Conservation (phyloP, 2,797 vertebrate genomes). For the Emys orbicularis region DNA sequence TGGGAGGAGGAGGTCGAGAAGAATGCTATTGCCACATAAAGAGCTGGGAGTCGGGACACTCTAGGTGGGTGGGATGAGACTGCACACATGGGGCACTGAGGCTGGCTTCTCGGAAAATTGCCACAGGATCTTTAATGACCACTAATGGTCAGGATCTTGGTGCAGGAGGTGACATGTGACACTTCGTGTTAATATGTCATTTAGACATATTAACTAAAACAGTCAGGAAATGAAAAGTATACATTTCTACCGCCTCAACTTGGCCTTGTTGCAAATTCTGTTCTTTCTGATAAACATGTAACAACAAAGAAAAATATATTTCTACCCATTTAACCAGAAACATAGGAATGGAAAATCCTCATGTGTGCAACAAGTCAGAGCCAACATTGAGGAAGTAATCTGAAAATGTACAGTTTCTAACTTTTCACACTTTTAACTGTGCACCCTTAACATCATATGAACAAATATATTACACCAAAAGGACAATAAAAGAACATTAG, state of each 20-base stretch:
- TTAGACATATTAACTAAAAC: neutral
- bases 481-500: neutral
- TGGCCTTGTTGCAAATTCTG: fast-evolving
- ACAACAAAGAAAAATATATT: neutral
- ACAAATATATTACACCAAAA: neutral
- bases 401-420: neutral
- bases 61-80: no score
- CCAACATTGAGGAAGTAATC: neutral
- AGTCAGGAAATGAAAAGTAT: neutral
- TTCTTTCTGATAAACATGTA: neutral
- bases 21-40: no score
- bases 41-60: no score
- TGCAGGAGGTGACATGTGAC: neutral
- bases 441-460: neutral
- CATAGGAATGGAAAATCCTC: neutral
- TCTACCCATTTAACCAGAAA: neutral
- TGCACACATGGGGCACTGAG: no score
- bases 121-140: no score
- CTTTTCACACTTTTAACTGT: fast-evolving
- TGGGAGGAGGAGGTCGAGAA: no score
- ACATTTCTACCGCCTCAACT: neutral
- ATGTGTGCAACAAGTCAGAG: neutral
- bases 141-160: no score
- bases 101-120: no score
- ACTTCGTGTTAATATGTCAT: neutral